phyloP scores from a whole-genome alignment of 2,113 vertebrate species.

The Ranitomeya imitator region DNA sequence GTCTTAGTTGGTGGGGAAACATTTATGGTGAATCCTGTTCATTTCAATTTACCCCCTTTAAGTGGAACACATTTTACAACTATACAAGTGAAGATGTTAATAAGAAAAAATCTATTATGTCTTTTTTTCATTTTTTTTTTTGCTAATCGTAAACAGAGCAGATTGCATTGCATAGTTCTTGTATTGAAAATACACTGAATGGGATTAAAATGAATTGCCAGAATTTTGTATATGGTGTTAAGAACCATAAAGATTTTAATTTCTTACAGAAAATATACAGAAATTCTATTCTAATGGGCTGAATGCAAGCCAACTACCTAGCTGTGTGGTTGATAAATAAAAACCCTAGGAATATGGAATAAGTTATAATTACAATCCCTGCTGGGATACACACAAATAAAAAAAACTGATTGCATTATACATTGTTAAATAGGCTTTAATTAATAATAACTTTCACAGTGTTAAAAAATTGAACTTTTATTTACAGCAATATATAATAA shows the following conservation, averaged over 20 bases:
- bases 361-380: background rate
- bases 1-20: too few species aligned
- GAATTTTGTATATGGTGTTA: background rate
- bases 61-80: background rate
- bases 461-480: background rate
- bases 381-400: background rate
- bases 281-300: background rate
- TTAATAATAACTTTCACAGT: background rate
- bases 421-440: background rate
- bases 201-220: background rate
- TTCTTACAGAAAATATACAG: conserved; percentile 6
- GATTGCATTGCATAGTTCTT: background rate
- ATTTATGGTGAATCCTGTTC: too few species aligned
- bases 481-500: background rate
- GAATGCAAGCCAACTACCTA: background rate
- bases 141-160: background rate
- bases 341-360: background rate
- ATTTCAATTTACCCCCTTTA: background rate
- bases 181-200: conserved; percentile 3
- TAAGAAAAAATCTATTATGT: background rate
- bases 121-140: background rate
- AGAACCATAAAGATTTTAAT: conserved; percentile 1
- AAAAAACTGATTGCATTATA: background rate
- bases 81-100: background rate
- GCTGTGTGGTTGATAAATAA: background rate